Evolutionary conservation across 2,888 invertebrate species (phyloP), one percentile per base, ranked within the genome.

Genomic region (Mythimna impura): DNA sequence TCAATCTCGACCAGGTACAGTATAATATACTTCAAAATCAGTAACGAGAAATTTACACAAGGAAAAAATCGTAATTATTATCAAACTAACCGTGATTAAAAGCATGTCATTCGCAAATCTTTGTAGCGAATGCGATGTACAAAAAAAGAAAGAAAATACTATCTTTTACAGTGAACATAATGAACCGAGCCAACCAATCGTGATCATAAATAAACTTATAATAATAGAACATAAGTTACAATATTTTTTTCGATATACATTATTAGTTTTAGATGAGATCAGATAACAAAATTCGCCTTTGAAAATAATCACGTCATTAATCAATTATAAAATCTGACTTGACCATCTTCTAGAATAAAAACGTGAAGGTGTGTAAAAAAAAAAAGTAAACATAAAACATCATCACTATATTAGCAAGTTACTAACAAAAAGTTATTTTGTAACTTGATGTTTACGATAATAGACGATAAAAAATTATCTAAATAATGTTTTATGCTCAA

Each of bases 1-100:
- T 99, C 96, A 99, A 99, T 88, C 98, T 99, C 89, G 99, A 99
- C 96, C 99, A 99, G 97, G 98, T 99, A 88, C 6, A 9, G 34
- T 25, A 20, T 17, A 17, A 17, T 20, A 0, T 47, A 47, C 17
- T 47, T 20, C 17, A 47, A 47, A 47, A 47, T 47, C 47, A 47
- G 17, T 20, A 14, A 52, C 0, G 8, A 52, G 8, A 47, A n/a
- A 47, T 20, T 47, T 22, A 22, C 12, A 22, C 5, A 12, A 22
- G 54, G 12, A 54, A 22, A 52, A 54, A 54, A 22, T 0, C 12
- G 2, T 52, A 54, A 22, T 54, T 20, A n/a, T 9, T 52, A n/a
- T n/a, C 8, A 52, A 52, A 52, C 7, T 9, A 52, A 52, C 8
- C n/a, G 3, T 52, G 17, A 52, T 52, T n/a, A 52, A 6, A 25